These are phyloP conservation scores for Sanderia malayensis DNA, from an alignment of 30 jellyfish, hydroid and myxozoan genomes.

Conservation along the genomic window DNA sequence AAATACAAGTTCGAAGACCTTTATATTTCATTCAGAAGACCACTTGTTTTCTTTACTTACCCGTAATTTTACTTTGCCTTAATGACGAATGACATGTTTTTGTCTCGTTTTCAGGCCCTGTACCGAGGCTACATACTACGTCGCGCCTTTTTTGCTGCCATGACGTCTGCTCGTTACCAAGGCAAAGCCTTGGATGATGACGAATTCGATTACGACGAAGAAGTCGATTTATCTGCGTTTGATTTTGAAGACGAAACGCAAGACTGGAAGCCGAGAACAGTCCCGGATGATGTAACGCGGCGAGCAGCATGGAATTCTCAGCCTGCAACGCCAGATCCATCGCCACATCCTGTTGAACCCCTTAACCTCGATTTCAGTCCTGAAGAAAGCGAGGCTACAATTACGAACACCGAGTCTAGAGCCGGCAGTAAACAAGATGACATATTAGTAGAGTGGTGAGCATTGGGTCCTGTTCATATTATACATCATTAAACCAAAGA, in stretches of 20 bases:
- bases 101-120: conserved; percentile 31
- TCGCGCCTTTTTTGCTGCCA: conserved; percentile 9
- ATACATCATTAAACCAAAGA: too few relatives aligned
- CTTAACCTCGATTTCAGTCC: conserved; percentile 37
- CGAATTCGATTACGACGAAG: conserved; percentile 68
- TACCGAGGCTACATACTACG: conserved; percentile 69
- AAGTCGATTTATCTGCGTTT: conserved; percentile 60
- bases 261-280: conserved; percentile 80
- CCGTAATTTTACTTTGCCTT: too few relatives aligned
- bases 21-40: too few relatives aligned
- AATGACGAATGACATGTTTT: too few relatives aligned
- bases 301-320: conserved; percentile 61
- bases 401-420: conserved; percentile 44
- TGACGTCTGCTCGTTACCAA: conserved; percentile 28
- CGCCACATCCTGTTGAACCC: conserved; percentile 13
- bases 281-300: too few relatives aligned
- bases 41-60: too few relatives aligned
- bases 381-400: conserved; percentile 42
- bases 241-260: conserved; percentile 46
- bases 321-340: conserved; percentile 48
- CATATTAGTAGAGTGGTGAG: conserved; percentile 47
- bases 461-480: too few relatives aligned
- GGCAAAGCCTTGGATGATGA: conserved; percentile 26
- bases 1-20: too few relatives aligned
- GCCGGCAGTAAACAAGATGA: conserved; percentile 42